phyloP scores from a whole-genome alignment of 2,888 invertebrate genomes.

The Drosophila nigricruria region DNA sequence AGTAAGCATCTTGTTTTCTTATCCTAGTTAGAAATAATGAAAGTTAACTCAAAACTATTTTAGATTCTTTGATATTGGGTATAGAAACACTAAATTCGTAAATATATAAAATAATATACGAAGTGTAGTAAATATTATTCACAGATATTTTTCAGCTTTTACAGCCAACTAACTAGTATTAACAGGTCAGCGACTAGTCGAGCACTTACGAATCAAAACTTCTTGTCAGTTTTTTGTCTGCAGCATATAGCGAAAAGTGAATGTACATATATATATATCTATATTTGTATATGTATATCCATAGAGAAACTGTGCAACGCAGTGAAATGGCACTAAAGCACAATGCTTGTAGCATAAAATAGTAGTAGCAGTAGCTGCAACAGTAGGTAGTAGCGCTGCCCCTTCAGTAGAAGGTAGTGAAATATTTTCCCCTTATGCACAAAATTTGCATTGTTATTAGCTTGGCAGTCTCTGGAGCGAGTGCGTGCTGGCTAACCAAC shows the following conservation, averaged over 20 bases:
- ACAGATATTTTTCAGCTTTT: neutral
- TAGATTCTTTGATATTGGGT: too few relatives aligned
- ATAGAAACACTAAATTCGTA: too few relatives aligned
- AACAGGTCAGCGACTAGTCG: constrained; percentile 4
- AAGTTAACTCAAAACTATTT: neutral
- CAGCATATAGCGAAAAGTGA: constrained; percentile 51
- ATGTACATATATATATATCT: constrained; percentile 32
- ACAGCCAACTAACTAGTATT: neutral
- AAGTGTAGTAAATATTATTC: too few relatives aligned
- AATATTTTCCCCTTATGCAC: neutral
- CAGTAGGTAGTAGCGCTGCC: constrained; percentile 28
- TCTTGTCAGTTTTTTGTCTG: constrained; percentile 14
- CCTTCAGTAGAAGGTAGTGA: constrained; percentile 17
- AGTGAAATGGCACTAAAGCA: constrained; percentile 59
- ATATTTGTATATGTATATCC: constrained; percentile 29
- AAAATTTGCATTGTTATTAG: constrained; percentile 79
- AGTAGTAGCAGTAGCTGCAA: constrained; percentile 38
- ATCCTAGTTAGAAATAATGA: neutral
- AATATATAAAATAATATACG: too few relatives aligned
- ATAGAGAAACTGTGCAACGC: constrained; percentile 37
- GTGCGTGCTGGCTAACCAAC: constrained; percentile 52
- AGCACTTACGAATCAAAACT: neutral
- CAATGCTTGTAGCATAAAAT: constrained; percentile 49
- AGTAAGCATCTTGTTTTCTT: too few relatives aligned
- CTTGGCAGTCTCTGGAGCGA: constrained; percentile 39